These are phyloP conservation scores for Atlantisia rogersi DNA, from an alignment of 2,113 vertebrate genomes.

Conservation along the genomic window DNA sequence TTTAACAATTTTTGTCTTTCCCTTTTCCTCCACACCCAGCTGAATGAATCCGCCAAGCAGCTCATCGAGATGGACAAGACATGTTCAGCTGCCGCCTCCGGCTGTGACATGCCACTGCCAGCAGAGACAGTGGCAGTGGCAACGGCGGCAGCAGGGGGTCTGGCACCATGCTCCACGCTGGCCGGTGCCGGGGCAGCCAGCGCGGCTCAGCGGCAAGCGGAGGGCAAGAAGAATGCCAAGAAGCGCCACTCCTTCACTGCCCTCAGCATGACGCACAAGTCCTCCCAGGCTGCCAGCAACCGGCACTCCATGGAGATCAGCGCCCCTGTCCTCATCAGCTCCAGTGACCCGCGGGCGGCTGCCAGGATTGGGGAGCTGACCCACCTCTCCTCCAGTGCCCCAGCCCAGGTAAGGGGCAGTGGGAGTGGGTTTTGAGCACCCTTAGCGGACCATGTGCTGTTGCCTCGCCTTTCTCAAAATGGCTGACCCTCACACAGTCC, in stretches of 20 bases:
- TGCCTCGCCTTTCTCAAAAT: background rate
- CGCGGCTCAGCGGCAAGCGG: constrained; percentile 82
- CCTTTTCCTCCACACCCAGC: constrained; percentile 69
- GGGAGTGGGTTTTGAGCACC: background rate
- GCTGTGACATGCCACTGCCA: constrained; percentile 76
- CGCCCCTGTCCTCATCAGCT: constrained; percentile 95
- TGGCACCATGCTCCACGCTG: constrained; percentile 68
- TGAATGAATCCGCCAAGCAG: constrained; percentile 96
- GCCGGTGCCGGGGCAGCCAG: constrained; percentile 74
- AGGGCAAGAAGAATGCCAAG: constrained; percentile 97
- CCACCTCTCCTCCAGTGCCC: constrained; percentile 83
- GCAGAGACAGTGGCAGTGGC: background rate
- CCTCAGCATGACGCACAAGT: constrained; percentile 92
- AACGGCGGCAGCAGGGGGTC: fast-evolving
- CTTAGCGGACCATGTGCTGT: fast-evolving
- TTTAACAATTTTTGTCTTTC: background rate
- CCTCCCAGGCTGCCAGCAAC: constrained; percentile 89
- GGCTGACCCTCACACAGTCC: fast-evolving
- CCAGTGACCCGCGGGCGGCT: constrained; percentile 91
- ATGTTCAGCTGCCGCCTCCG: constrained; percentile 59
- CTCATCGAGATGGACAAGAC: constrained; percentile 97
- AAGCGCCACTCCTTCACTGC: constrained; percentile 97
- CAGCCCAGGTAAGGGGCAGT: constrained; percentile 77
- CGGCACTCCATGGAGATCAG: constrained; percentile 99
- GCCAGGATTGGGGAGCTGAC: constrained; percentile 89